phyloP scores from a whole-genome alignment of 2,113 vertebrate species.

The Oreotragus oreotragus region DNA sequence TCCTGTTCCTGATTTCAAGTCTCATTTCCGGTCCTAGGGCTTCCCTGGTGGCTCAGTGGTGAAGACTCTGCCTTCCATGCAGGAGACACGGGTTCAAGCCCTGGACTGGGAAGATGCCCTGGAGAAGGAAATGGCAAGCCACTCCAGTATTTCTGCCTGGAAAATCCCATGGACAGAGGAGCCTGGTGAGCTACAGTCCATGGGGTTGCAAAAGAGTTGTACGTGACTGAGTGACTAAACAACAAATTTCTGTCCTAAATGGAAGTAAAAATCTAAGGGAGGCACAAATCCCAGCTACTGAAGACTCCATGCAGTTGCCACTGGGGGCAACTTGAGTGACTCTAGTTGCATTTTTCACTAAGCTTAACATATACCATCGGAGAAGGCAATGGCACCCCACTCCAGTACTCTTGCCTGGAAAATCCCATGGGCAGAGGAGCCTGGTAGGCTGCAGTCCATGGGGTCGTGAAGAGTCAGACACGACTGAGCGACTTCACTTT shows the following conservation, averaged over 20 bases:
- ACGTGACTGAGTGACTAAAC: not conserved
- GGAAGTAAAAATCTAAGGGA: not conserved
- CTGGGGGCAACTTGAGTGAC: not conserved
- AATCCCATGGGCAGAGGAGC: no score
- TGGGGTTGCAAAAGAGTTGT: not conserved
- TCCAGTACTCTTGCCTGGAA: no score
- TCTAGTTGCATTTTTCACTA: conserved; percentile 37
- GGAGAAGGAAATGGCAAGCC: not conserved
- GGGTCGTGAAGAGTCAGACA: no score
- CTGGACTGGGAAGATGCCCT: not conserved
- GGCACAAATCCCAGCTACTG: not conserved
- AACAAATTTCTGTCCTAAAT: not conserved
- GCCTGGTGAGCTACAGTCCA: not conserved
- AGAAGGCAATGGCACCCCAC: not conserved
- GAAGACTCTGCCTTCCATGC: not conserved
- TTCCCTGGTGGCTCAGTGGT: not conserved
- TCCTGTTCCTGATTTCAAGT: not conserved
- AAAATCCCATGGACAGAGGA: not conserved
- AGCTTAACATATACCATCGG: not conserved
- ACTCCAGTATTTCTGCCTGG: not conserved
- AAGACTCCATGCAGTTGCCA: not conserved
- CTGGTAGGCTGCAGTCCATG: no score
- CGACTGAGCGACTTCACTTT: no score
- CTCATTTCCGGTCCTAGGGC: not conserved
- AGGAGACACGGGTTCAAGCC: not conserved